A percentile compares a stretch with the other conserved stretches of the same genome.
Conservation (phyloP, 2,888 invertebrate genomes). For the Zygothrica quintamaculata region DNA sequence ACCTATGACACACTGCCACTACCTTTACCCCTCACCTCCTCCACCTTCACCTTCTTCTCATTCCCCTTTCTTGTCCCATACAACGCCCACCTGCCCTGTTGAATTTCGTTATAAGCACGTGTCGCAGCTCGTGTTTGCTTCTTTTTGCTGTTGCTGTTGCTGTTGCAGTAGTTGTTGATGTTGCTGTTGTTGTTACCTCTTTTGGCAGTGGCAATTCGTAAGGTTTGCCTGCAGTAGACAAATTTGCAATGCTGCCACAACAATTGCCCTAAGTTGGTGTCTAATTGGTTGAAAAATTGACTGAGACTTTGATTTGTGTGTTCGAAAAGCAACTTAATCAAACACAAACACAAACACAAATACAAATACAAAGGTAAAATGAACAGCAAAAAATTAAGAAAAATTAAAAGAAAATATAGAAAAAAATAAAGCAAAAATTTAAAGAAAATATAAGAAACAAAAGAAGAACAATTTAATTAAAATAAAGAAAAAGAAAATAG, state of each 20-base stretch:
- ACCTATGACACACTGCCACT: background rate
- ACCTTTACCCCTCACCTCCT: background rate
- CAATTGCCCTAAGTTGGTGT: constrained; percentile 8
- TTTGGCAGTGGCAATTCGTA: constrained; percentile 22
- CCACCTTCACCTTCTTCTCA: background rate
- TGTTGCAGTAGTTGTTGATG: too few species aligned
- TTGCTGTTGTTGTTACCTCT: constrained; percentile 40
- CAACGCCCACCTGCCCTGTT: constrained; percentile 38
- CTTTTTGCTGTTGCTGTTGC: constrained; percentile 6
- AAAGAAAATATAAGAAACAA: too few species aligned
- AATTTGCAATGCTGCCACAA: constrained; percentile 6
- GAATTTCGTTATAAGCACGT: constrained; percentile 58
- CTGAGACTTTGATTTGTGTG: constrained; percentile 11
- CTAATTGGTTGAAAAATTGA: constrained; percentile 19
- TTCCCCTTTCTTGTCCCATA: too few species aligned
- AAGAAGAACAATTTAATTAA: constrained; percentile 1
- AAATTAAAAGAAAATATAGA: background rate
- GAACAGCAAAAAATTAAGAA: background rate
- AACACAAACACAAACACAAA: constrained; percentile 5
- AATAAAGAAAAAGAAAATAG: background rate
- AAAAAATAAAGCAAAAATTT: too few species aligned
- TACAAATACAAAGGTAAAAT: background rate
- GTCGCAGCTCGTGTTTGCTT: constrained; percentile 55
- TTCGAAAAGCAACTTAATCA: constrained; percentile 36
- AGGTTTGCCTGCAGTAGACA: constrained; percentile 4